phyloP scores from a whole-genome alignment of 1,140 invertebrate genomes.

The Cotesia vestalis region DNA sequence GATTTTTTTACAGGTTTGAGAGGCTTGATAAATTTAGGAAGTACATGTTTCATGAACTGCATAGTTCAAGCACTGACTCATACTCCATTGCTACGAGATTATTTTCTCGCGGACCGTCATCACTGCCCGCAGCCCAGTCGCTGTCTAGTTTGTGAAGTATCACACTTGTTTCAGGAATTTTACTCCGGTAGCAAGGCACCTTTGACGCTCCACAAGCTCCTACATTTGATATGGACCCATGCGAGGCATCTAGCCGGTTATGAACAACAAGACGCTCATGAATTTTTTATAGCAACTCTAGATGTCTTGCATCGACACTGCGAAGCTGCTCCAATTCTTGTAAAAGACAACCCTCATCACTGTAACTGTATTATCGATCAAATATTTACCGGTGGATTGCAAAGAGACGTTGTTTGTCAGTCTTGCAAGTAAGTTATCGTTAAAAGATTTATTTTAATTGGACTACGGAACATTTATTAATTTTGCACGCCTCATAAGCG shows the following conservation, averaged over 20 bases:
- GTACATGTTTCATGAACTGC: conserved; percentile 99
- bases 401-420: conserved; percentile 97
- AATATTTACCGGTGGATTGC: conserved; percentile 95
- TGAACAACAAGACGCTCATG: conserved; percentile 98
- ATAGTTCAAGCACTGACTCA: conserved; percentile 96
- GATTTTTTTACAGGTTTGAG: conserved; percentile 71
- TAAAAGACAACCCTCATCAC: conserved; percentile 72
- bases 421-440: conserved; percentile 79
- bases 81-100: conserved; percentile 92
- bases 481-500: no score
- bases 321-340: conserved; percentile 62
- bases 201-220: conserved; percentile 85
- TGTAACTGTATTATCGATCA: conserved; percentile 98
- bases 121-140: conserved; percentile 76
- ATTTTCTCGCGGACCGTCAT: conserved; percentile 93
- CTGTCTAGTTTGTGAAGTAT: conserved; percentile 95
- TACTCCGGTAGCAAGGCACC: conserved; percentile 90
- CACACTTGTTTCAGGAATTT: conserved; percentile 88
- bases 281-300: conserved; percentile 96
- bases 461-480: background rate
- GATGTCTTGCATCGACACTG: conserved; percentile 90
- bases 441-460: conserved; percentile 7
- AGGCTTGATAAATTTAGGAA: conserved; percentile 95
- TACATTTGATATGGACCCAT: conserved; percentile 97
- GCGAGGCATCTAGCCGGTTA: conserved; percentile 94